Percentiles rank a stretch among this genome's conserved stretches.
Conservation (phyloP, 2,888 invertebrate species). For the Drosophila suboccidentalis region DNA sequence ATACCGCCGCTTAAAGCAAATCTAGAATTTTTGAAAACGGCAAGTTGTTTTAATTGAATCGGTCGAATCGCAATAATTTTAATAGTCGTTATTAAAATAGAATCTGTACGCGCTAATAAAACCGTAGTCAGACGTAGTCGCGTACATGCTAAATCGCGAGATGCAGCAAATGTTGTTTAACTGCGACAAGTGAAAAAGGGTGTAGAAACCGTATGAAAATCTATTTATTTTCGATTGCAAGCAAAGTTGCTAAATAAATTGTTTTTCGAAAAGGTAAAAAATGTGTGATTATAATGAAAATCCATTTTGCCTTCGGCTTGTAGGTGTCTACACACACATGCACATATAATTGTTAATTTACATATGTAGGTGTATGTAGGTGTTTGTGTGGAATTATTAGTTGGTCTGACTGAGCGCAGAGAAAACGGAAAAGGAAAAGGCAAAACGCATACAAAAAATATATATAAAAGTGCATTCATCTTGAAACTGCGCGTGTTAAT, state of each 20-base stretch:
- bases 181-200: conserved; percentile 52
- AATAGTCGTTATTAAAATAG: conserved; percentile 27
- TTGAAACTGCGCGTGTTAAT: conserved; percentile 58
- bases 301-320: conserved; percentile 28
- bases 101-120: conserved; percentile 22
- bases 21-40: conserved; percentile 39
- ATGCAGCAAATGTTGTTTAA: conserved; percentile 61
- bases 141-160: conserved; percentile 51
- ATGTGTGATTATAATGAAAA: conserved; percentile 16
- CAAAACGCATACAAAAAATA: conserved; percentile 22
- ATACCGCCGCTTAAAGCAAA: conserved; percentile 44
- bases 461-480: conserved; percentile 56
- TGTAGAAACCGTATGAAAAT: conserved; percentile 49
- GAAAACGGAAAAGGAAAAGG: conserved; percentile 52
- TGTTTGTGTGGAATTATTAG: conserved; percentile 54
- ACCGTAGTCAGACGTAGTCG: conserved; percentile 19
- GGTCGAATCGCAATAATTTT: conserved; percentile 8
- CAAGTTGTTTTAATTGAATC: conserved; percentile 31
- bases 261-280: conserved; percentile 51
- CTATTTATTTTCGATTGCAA: conserved; percentile 39
- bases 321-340: conserved; percentile 18
- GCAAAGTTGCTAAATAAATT: conserved; percentile 54
- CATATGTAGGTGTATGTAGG: conserved; percentile 28
- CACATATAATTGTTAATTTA: conserved; percentile 6
- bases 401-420: conserved; percentile 49